Evolutionary conservation across 1,140 invertebrate genomes (phyloP), one percentile per base, ranked within the genome.

Genomic region (Eubasilissa regina): DNA sequence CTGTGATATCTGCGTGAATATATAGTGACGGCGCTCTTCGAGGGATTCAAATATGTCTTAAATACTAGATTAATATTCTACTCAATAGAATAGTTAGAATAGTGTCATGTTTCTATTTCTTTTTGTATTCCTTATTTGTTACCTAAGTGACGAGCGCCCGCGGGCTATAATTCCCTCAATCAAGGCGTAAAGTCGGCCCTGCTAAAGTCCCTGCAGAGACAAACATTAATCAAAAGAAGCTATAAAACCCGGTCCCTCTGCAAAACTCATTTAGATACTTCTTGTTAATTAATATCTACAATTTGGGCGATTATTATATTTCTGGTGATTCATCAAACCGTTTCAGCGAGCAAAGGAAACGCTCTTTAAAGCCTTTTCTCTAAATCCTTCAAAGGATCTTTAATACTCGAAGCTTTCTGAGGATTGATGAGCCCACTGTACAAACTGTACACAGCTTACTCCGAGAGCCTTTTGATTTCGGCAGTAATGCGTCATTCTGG

Each of bases 201-300:
- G 25, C 25, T 35, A 35, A 35, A 35, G 6, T 35, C 25, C 25
- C 25, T 35, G 25, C 6, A 35, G 55, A 8, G 55, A 21, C 21
- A 58, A 58, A 58, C 15, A 58, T 58, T 58, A 58, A 58, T 58
- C 55, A 58, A 15, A 58, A 58, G 15, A 15, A 58, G 55, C 55
- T 58, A 19, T 58, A 58, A 15, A 58, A 19, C 55, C 17, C 55
- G n/a, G 17, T 19, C 17, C 53, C 60, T 25, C 60, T 43, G n/a
- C 21, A 21, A 64, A 64, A 64, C 60, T 35, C 19, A 64, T 64
- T 64, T 64, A 64, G 13, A n/a, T 64, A 64, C 60, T 64, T 43
- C 35, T 9, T 13, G 9, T 19, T 64, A 64, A 64, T 64, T 64
- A 64, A 64, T 64, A 25, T 43, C n/a, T 64, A 64, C 19, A 64